These are phyloP conservation scores for Piliocolobus tephrosceles DNA, from an alignment of 2,113 vertebrate genomes.

Conservation along the genomic window DNA sequence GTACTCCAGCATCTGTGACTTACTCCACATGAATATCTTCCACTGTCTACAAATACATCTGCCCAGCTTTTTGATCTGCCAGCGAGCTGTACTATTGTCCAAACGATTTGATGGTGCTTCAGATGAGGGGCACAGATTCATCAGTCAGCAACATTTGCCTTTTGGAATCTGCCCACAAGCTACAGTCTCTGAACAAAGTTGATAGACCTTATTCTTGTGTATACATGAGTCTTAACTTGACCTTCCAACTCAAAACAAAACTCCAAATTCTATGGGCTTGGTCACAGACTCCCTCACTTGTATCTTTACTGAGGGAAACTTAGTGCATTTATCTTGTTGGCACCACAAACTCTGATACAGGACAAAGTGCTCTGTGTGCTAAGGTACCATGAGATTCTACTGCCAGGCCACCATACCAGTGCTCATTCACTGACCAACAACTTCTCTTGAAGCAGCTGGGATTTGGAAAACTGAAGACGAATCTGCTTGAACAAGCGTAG, in stretches of 20 bases:
- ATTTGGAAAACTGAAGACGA: background rate
- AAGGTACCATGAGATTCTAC: accelerated
- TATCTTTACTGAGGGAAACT: background rate
- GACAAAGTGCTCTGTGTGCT: background rate
- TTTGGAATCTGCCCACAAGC: background rate
- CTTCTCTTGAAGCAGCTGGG: background rate
- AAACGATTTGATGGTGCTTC: background rate
- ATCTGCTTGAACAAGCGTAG: background rate
- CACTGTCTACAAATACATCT: background rate
- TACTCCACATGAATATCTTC: background rate
- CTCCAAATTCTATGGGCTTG: background rate
- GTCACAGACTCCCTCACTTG: background rate
- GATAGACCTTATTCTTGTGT: background rate
- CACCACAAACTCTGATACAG: background rate
- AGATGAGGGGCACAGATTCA: background rate
- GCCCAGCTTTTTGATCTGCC: background rate
- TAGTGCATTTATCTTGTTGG: background rate
- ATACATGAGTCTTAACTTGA: background rate
- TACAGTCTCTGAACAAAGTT: background rate
- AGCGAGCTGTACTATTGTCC: background rate
- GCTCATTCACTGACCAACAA: background rate
- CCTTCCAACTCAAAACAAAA: background rate
- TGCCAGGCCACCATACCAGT: no score
- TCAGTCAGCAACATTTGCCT: background rate
- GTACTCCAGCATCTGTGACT: background rate